Base-by-base conservation (phyloP, 2,797 vertebrate species). In the Catostomus latipinnis region DNA sequence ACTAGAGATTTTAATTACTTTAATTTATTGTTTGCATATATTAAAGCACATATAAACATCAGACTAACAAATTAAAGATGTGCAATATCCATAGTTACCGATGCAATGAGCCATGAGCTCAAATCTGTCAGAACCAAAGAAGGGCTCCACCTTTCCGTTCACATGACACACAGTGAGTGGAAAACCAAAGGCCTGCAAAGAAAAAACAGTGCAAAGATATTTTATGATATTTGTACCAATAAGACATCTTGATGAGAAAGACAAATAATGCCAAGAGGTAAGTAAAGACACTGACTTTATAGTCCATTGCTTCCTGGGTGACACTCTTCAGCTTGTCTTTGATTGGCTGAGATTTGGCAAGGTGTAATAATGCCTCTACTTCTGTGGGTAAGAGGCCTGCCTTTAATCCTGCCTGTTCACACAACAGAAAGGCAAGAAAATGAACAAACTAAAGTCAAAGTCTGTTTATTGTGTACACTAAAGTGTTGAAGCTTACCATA, bases 61-160 rank as follows among this genome's bases (percentile, higher is more conserved):
- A 53, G 52, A 53, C 11, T 58, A 18, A 58, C 56, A 16, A 8
- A 58, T 18, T 8, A 18, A 53, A 58, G 56, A 8, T 2, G 2
- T 58, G 14, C 57, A 18, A 18, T 8, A 67, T 22, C 10, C 1
- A 13, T n/a, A n/a, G 14, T 96, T 87, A 99, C 98, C 97, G 46
- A 99, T 93, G 71, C 93, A 58, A 8, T 91, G 78, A 2, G 96
- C 95, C 84, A 99, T 92, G 76, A 99, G 82, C 87, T 98, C 97
- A 88, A 98, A 94, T 76, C 96, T 92, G 91, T 99, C 98, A 0
- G 94, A 97, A 68, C 97, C 98, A 87, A 98, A 99, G 80, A 96
- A 94, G 83, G 94, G 83, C 74, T 97, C 90, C 5, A 91, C 85
- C 74, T 95, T 80, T 13, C 91, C 93, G 3, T 94, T 74, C 13